A percentile compares a stretch with the other conserved stretches of the same genome.
phyloP scores from a whole-genome alignment of 2,797 vertebrate genomes.

The Limnodromus scolopaceus region DNA sequence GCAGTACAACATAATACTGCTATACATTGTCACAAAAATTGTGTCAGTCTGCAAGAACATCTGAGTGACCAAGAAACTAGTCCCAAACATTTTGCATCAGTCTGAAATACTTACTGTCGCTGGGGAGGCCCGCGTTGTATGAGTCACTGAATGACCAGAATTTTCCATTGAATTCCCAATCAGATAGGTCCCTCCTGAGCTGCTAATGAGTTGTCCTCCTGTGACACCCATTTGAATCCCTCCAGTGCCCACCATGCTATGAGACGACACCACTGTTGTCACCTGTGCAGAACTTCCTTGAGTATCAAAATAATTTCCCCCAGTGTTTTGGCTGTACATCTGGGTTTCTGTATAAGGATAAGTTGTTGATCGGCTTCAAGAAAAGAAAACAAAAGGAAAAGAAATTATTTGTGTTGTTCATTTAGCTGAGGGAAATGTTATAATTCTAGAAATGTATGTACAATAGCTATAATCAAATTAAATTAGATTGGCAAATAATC shows the following conservation, averaged over 20 bases:
- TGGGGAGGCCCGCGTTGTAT: conserved; percentile 83
- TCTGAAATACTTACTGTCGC: conserved; percentile 82
- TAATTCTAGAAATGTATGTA: background rate
- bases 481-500: background rate
- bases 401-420: conserved; percentile 36
- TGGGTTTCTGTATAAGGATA: conserved; percentile 87
- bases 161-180: conserved; percentile 87
- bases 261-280: conserved; percentile 85
- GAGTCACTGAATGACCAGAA: conserved; percentile 84
- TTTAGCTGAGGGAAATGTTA: background rate
- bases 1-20: background rate
- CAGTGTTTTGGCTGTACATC: conserved; percentile 88
- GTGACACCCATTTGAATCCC: conserved; percentile 86
- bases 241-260: conserved; percentile 86
- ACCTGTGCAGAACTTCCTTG: conserved; percentile 87
- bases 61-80: background rate
- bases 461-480: background rate
- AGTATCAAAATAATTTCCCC: conserved; percentile 86
- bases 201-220: conserved; percentile 86
- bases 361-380: conserved; percentile 84
- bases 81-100: background rate
- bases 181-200: conserved; percentile 84
- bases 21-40: background rate
- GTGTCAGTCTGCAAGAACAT: background rate
- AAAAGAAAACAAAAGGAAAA: conserved; percentile 58